Conservation (phyloP, 2,888 invertebrate genomes). For the Spatulosminthurus flaviceps region DNA sequence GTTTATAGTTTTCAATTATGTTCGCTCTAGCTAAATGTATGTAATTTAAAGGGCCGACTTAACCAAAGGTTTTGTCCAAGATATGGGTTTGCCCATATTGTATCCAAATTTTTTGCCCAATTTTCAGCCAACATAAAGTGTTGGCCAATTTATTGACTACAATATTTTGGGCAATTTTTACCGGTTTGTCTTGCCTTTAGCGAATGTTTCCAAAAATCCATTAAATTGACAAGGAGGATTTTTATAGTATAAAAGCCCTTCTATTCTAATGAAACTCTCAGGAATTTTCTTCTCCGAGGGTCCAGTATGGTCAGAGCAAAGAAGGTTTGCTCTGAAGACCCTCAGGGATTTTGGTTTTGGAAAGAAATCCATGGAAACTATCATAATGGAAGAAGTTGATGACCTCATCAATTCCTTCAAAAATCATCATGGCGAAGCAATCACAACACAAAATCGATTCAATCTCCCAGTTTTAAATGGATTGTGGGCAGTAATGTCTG, state of each 20-base stretch:
- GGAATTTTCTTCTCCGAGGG: constrained; percentile 41
- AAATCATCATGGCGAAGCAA: constrained; percentile 15
- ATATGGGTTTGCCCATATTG: too few relatives aligned
- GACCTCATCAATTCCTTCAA: constrained; percentile 46
- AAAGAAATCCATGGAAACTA: constrained; percentile 57
- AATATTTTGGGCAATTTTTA: too few relatives aligned
- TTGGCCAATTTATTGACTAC: too few relatives aligned
- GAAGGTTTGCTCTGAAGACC: constrained; percentile 37
- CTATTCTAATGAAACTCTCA: neutral
- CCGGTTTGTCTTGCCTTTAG: too few relatives aligned
- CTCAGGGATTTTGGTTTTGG: constrained; percentile 42
- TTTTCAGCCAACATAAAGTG: too few relatives aligned
- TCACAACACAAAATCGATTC: constrained; percentile 42
- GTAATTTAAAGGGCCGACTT: too few relatives aligned
- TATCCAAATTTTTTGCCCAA: too few relatives aligned
- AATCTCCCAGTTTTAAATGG: constrained; percentile 37
- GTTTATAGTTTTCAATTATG: neutral
- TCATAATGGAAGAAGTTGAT: constrained; percentile 54
- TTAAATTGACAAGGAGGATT: neutral
- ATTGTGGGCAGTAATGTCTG: constrained; percentile 30
- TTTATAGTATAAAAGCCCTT: neutral
- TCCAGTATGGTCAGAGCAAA: constrained; percentile 30
- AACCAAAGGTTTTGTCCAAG: too few relatives aligned
- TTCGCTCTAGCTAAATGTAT: too few relatives aligned
- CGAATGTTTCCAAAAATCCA: too few relatives aligned